Evolutionary conservation across 2,797 vertebrate genomes (phyloP).

Genomic region (Spinus olivaceus): DNA sequence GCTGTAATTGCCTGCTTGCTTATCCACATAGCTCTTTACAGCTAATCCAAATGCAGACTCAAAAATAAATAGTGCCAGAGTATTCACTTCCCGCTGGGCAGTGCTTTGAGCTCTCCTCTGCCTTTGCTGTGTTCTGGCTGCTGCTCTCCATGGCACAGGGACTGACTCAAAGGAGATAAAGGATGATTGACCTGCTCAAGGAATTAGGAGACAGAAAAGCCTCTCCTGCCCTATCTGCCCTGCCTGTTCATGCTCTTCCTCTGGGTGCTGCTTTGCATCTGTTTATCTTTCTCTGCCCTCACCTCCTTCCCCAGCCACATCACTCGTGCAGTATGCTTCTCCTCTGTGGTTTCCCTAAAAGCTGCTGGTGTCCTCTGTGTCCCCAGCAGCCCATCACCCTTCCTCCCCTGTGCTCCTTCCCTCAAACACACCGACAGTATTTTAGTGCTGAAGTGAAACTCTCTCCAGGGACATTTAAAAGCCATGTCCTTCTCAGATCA

Average conservation of each 20-base stretch:
- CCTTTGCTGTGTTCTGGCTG: background rate
- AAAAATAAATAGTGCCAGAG: constrained; percentile 38
- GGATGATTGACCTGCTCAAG: constrained; percentile 20
- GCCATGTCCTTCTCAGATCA: background rate
- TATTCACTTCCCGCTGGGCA: background rate
- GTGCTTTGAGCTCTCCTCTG: constrained; percentile 16
- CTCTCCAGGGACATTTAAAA: background rate
- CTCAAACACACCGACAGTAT: background rate
- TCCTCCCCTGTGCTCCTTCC: background rate
- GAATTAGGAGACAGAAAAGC: constrained; percentile 5
- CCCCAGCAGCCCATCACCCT: background rate
- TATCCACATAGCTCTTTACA: constrained; percentile 57
- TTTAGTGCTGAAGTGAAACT: background rate
- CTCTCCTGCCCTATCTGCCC: background rate
- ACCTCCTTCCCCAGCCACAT: background rate
- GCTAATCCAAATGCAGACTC: constrained; percentile 48
- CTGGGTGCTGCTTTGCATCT: background rate
- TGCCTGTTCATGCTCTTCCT: background rate
- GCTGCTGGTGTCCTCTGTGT: background rate
- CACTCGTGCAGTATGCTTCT: background rate
- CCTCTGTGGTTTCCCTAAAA: background rate
- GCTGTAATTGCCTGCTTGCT: constrained; percentile 44
- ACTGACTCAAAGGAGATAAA: constrained; percentile 34
- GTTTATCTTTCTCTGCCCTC: background rate
- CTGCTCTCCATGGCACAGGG: background rate